Percentiles rank a stretch among this genome's conserved stretches.
These are phyloP conservation scores for Orthosia gracilis DNA, from an alignment of 2,888 invertebrate species.

Conservation along the genomic window DNA sequence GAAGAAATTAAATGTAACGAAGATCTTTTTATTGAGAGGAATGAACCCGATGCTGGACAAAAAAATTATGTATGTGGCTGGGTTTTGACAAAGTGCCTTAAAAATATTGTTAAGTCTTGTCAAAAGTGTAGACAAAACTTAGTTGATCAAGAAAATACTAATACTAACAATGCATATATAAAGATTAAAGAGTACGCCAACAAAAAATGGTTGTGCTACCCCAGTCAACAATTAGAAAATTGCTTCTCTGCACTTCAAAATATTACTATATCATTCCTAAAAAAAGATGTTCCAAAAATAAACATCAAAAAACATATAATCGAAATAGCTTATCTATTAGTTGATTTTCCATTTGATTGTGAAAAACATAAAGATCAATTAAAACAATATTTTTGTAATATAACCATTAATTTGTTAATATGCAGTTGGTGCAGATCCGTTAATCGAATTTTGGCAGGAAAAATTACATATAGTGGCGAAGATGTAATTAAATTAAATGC, in stretches of 20 bases:
- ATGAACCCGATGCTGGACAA: background rate
- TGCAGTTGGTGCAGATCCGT: no score
- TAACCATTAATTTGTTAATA: background rate
- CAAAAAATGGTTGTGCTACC: conserved; percentile 15
- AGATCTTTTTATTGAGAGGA: conserved; percentile 10
- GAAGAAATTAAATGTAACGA: conserved; percentile 5
- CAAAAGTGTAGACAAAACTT: no score
- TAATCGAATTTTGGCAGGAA: conserved; percentile 9
- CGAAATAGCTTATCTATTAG: no score
- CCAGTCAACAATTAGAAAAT: conserved; percentile 11
- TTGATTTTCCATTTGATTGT: conserved; percentile 2
- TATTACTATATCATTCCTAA: background rate
- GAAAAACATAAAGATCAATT: background rate
- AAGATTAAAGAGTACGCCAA: conserved; percentile 10
- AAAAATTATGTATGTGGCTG: conserved; percentile 6
- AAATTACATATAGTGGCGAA: conserved; percentile 1
- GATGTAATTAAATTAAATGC: conserved; percentile 11
- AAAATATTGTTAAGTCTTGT: conserved; percentile 14
- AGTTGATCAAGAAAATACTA: conserved; percentile 13
- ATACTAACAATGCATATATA: conserved; percentile 5
- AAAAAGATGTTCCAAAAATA: conserved; percentile 1
- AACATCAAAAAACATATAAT: no score
- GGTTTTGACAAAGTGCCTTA: conserved; percentile 19
- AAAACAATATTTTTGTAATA: conserved; percentile 11
- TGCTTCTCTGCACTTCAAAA: conserved; percentile 16